These are phyloP conservation scores for Catharus minimus DNA, from an alignment of 2,113 vertebrate genomes.

Conservation along the genomic window DNA sequence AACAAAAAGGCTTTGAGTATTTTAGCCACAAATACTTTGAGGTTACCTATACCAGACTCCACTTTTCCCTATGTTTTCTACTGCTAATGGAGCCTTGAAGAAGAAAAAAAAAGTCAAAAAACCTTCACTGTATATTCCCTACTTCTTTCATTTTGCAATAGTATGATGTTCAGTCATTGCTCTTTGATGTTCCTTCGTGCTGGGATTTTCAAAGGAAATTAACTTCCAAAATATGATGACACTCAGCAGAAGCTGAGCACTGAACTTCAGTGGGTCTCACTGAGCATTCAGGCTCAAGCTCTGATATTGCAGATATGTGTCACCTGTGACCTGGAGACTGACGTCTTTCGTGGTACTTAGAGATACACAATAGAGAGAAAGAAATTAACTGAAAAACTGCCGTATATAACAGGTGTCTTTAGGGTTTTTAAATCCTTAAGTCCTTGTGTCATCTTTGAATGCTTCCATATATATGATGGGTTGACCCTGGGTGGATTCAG, in stretches of 20 bases:
- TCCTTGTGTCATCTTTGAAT: neutral
- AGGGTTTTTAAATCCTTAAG: neutral
- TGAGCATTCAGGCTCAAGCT: neutral
- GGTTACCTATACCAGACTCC: neutral
- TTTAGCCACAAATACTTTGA: neutral
- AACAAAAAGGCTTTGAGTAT: neutral
- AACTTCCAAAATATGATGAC: neutral
- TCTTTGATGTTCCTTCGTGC: conserved; percentile 37
- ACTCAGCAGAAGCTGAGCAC: neutral
- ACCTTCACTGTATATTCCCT: neutral
- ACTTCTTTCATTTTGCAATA: conserved; percentile 35
- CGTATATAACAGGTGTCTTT: rapidly evolving
- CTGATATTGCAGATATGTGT: neutral
- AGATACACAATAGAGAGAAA: neutral
- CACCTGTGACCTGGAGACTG: neutral
- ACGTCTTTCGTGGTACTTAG: neutral
- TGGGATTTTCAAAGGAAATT: conserved; percentile 55
- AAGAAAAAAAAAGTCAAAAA: neutral
- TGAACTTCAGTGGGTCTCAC: neutral
- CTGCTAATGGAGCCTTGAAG: neutral
- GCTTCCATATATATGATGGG: neutral
- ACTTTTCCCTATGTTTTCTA: neutral
- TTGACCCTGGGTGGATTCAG: neutral
- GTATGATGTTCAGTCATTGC: neutral
- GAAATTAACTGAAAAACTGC: neutral